Percentiles rank a stretch among this genome's conserved stretches.
These are phyloP conservation scores for Proctacanthus coquilletti DNA, from an alignment of 1,140 invertebrate species.

Conservation along the genomic window DNA sequence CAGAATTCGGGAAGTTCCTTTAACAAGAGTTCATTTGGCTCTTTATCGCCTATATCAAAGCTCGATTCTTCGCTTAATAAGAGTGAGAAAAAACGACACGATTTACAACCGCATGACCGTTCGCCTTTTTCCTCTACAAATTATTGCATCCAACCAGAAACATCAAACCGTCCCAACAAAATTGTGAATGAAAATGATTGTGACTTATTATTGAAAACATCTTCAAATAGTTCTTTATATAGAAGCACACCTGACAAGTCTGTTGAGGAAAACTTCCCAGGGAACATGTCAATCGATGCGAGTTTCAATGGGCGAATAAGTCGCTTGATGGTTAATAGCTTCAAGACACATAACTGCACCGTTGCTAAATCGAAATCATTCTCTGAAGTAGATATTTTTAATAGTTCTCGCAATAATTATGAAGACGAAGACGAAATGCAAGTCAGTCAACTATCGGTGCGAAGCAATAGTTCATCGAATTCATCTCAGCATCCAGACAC, in stretches of 20 bases:
- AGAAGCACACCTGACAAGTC: not conserved
- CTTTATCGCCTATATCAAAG: constrained; percentile 19
- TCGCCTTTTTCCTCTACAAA: constrained; percentile 10
- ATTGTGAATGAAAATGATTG: not conserved
- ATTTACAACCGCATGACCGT: constrained; percentile 13
- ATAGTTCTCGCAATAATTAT: constrained; percentile 4
- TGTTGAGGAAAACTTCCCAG: not conserved
- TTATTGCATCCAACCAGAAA: constrained; percentile 13
- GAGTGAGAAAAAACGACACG: not conserved
- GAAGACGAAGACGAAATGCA: constrained; percentile 21
- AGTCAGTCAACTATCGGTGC: constrained; percentile 11
- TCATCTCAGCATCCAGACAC: constrained; percentile 22
- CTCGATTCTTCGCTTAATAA: not conserved
- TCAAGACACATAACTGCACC: constrained; percentile 5
- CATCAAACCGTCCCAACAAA: constrained; percentile 2
- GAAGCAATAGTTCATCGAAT: constrained; percentile 18
- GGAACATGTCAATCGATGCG: not conserved
- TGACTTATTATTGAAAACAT: constrained; percentile 11
- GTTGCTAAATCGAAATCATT: not conserved
- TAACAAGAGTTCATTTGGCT: constrained; percentile 19
- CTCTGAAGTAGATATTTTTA: constrained; percentile 7
- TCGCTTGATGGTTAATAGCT: constrained; percentile 2
- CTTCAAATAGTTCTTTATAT: constrained; percentile 2
- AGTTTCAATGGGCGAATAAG: not conserved
- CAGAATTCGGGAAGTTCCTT: constrained; percentile 18